phyloP scores from a whole-genome alignment of 2,888 invertebrate genomes.

The Apodemia mormo region DNA sequence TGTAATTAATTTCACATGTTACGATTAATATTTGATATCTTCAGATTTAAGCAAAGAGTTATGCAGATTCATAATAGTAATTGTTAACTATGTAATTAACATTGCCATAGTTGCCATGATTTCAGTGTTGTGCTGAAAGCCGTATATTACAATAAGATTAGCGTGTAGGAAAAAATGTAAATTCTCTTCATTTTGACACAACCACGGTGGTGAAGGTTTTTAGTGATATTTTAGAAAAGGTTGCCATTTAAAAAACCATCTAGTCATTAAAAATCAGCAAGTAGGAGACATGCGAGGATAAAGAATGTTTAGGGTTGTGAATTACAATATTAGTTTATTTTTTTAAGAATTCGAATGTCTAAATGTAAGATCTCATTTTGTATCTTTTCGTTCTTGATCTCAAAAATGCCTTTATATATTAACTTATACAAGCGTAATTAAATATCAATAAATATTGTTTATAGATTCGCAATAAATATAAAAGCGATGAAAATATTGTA shows the following conservation, averaged over 20 bases:
- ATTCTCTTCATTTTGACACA: slow-evolving; percentile 11
- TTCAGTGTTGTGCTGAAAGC: slow-evolving; percentile 16
- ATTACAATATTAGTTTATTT: slow-evolving; percentile 69
- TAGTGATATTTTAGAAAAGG: slow-evolving; percentile 34
- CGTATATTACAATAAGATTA: slow-evolving; percentile 11
- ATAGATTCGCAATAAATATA: slow-evolving; percentile 25
- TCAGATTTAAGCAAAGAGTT: slow-evolving; percentile 52
- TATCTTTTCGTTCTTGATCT: slow-evolving; percentile 67
- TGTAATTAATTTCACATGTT: slow-evolving; percentile 48
- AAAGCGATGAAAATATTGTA: slow-evolving; percentile 18
- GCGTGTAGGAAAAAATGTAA: slow-evolving; percentile 4
- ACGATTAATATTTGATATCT: slow-evolving; percentile 50
- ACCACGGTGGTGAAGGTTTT: slow-evolving; percentile 7
- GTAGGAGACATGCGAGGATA: slow-evolving; percentile 54
- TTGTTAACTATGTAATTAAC: slow-evolving; percentile 43
- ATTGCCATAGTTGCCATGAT: slow-evolving; percentile 50
- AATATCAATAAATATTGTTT: slow-evolving; percentile 17
- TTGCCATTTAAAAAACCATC: slow-evolving; percentile 68
- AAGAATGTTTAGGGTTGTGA: slow-evolving; percentile 77
- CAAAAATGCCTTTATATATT: slow-evolving; percentile 46
- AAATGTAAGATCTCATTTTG: slow-evolving; percentile 67
- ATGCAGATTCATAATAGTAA: slow-evolving; percentile 45
- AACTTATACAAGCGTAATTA: slow-evolving; percentile 17
- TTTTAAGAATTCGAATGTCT: slow-evolving; percentile 49
- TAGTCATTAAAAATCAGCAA: slow-evolving; percentile 51